Base-by-base conservation (phyloP, 2,113 vertebrate genomes). In the Paratilapia polleni region DNA sequence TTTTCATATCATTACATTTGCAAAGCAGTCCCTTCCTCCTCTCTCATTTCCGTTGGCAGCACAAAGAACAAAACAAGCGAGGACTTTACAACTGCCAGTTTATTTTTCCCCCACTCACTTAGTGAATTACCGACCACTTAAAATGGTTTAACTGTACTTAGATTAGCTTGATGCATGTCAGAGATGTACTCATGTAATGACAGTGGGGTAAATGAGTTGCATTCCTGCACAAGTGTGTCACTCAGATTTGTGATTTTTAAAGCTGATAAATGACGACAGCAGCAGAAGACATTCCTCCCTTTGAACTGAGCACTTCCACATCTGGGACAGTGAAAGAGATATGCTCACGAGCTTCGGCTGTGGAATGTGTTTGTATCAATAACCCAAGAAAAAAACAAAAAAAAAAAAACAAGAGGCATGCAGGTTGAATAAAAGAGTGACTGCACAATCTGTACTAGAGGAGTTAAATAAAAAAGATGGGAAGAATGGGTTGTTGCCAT, bases 261-360 rank as follows among this genome's bases (percentile, higher is more conserved):
- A 14, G 31, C n/a, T 17, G 63, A 88, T 63, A 80, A 89, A 73
- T 73, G 26, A 34, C 26, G 11, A 43, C 62, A 80, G 63, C 17
- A 17, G 24, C 41, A 22, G n/a, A 89, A 38, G 20, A 77, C 87
- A 86, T 87, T 85, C 85, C 75, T 78, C n/a, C 8, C 57, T 80
- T 86, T 83, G 81, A 93, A 87, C 57, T 34, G 6, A 54, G 22
- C 61, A 76, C 83, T 80, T 84, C 68, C 84, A 88, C 81, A 87
- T 84, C 62, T 63, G 87, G 70, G 83, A 80, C 82, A 82, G 28
- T 0, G 52, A 79, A 49, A 22, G 15, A 74, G 28, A 73, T 86
- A 82, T 56, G 76, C 52, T 38, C 49, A 78, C 3, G 0, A 68
- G 82, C 36, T 54, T 20, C 5, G 8, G 24, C 22, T 64, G 81